phyloP scores from a whole-genome alignment of 2,888 invertebrate genomes.

The Drosophila pseudotakahashii region DNA sequence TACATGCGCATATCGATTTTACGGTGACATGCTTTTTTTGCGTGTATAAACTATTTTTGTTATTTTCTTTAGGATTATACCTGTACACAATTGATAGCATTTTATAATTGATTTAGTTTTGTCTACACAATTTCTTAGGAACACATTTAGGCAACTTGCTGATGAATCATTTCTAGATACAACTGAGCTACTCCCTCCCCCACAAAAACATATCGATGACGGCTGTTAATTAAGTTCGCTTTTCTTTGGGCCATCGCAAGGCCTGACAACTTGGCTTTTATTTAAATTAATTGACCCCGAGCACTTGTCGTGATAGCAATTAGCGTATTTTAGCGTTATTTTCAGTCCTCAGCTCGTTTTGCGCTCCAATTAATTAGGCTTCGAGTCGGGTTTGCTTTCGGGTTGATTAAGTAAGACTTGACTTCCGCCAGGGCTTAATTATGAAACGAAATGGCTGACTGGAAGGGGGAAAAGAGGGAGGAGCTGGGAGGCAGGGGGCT shows the following conservation, averaged over 20 bases:
- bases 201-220: constrained; percentile 22
- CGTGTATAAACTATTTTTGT: not conserved
- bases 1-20: too few relatives aligned
- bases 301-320: constrained; percentile 73
- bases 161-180: constrained; percentile 16
- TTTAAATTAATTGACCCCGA: constrained; percentile 79
- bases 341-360: constrained; percentile 12
- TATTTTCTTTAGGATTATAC: not conserved
- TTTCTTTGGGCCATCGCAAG: constrained; percentile 45
- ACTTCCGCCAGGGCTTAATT: constrained; percentile 47
- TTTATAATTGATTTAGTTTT: not conserved
- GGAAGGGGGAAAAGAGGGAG: not conserved
- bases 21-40: too few relatives aligned
- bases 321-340: constrained; percentile 46
- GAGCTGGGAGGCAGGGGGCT: constrained; percentile 1
- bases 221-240: constrained; percentile 33
- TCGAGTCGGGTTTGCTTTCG: constrained; percentile 41
- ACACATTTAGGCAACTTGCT: not conserved
- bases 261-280: constrained; percentile 64
- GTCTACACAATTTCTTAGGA: not conserved
- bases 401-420: constrained; percentile 54
- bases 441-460: constrained; percentile 8
- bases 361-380: constrained; percentile 64
- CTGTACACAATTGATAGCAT: not conserved
- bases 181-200: not conserved